These are phyloP conservation scores for Dryomyza anilis DNA, from an alignment of 2,888 invertebrate species.

Conservation along the genomic window DNA sequence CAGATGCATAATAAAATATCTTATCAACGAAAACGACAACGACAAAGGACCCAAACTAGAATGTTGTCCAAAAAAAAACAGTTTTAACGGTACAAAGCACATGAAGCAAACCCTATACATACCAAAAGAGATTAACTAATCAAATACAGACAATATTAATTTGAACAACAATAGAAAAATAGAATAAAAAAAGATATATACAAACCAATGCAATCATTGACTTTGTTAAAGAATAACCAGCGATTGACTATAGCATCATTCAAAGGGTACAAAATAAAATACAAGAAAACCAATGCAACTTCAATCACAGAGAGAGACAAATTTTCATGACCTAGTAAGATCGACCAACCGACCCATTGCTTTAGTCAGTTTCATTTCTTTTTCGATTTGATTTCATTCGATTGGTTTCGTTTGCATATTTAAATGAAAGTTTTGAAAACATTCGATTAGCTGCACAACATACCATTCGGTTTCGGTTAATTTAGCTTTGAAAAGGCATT, in stretches of 20 bases:
- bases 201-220: not conserved
- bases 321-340: not conserved
- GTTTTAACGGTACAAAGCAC: too few relatives aligned
- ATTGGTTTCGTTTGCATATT: not conserved
- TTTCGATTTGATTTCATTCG: not conserved
- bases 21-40: too few relatives aligned
- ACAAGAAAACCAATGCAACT: not conserved
- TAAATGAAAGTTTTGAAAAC: conserved; percentile 25
- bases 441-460: conserved; percentile 4
- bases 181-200: not conserved
- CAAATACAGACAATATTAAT: not conserved
- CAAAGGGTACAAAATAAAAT: not conserved
- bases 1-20: too few relatives aligned
- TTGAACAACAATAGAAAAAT: not conserved
- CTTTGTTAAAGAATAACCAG: too few relatives aligned
- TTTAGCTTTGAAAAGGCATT: not conserved
- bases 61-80: too few relatives aligned
- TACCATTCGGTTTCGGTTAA: conserved; percentile 14
- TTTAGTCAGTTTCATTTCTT: not conserved
- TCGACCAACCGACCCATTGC: not conserved
- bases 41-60: too few relatives aligned
- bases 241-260: too few relatives aligned
- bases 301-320: not conserved
- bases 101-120: too few relatives aligned
- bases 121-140: too few relatives aligned